Conservation (phyloP, 2,888 invertebrate species). For the Tortrix viridana region DNA sequence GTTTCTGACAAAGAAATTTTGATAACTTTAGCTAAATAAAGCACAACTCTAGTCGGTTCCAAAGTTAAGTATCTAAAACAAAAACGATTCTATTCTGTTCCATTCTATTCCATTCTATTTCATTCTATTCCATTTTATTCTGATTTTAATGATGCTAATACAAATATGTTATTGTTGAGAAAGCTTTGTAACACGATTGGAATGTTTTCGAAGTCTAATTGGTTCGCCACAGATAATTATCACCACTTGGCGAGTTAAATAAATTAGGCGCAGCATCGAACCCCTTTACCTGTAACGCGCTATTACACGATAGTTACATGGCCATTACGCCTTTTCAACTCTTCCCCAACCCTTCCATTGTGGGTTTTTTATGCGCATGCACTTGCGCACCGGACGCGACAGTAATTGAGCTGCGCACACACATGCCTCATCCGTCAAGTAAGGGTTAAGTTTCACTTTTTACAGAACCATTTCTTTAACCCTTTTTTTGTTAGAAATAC, state of each 20-base stretch:
- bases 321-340: slow-evolving; percentile 73
- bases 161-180: too few species aligned
- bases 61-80: too few species aligned
- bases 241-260: slow-evolving; percentile 45
- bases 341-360: slow-evolving; percentile 78
- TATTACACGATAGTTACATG: slow-evolving; percentile 83
- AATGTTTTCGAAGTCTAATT: not conserved
- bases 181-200: not conserved
- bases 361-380: slow-evolving; percentile 64
- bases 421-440: slow-evolving; percentile 47
- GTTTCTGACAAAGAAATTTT: too few species aligned
- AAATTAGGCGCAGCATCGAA: slow-evolving; percentile 43
- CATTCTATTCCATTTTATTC: too few species aligned
- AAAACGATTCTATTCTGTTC: too few species aligned
- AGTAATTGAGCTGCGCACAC: slow-evolving; percentile 55
- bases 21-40: too few species aligned
- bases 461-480: slow-evolving; percentile 53
- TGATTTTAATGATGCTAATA: too few species aligned
- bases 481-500: slow-evolving; percentile 54
- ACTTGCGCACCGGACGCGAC: slow-evolving; percentile 69
- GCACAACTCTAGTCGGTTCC: too few species aligned
- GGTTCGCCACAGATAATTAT: slow-evolving; percentile 9
- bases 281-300: slow-evolving; percentile 73
- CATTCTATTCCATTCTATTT: too few species aligned
- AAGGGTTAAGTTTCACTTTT: slow-evolving; percentile 69